A percentile compares a stretch with the other conserved stretches of the same genome.
These are phyloP conservation scores for Pteronura brasiliensis DNA, from an alignment of 2,113 vertebrate species.

Conservation along the genomic window DNA sequence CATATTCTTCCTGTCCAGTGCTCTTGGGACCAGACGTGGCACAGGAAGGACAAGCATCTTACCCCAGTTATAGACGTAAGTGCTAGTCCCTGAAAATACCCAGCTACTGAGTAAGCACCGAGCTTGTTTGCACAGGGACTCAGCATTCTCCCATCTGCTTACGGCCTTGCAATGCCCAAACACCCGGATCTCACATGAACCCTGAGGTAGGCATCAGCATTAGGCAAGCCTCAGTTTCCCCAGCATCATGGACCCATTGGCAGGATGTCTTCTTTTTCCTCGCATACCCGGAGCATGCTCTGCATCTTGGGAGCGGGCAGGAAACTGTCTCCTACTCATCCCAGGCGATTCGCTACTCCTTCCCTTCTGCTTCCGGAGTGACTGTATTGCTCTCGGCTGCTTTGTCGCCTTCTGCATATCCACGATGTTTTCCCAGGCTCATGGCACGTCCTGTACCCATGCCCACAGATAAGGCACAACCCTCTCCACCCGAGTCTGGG, in stretches of 20 bases:
- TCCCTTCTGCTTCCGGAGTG: too few relatives aligned
- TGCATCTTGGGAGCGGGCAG: background rate
- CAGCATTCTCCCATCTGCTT: background rate
- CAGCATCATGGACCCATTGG: background rate
- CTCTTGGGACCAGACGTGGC: background rate
- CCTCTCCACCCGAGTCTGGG: background rate
- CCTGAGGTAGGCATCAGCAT: too few relatives aligned
- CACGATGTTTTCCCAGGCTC: accelerated
- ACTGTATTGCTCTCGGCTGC: accelerated
- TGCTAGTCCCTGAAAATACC: background rate
- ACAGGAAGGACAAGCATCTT: background rate
- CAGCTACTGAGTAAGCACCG: background rate
- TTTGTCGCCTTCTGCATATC: background rate
- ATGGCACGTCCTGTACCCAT: accelerated
- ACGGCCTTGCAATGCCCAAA: accelerated
- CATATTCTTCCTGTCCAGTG: too few relatives aligned
- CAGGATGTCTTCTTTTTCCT: background rate
- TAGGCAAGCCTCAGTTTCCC: background rate
- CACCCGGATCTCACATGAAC: background rate
- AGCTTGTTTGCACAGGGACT: accelerated
- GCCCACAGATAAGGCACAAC: background rate
- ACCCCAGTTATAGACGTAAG: background rate
- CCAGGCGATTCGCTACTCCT: background rate
- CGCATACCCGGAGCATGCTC: too few relatives aligned
- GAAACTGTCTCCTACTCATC: background rate